Conservation (phyloP, 2,113 vertebrate genomes). For the Lepisosteus osseus region DNA sequence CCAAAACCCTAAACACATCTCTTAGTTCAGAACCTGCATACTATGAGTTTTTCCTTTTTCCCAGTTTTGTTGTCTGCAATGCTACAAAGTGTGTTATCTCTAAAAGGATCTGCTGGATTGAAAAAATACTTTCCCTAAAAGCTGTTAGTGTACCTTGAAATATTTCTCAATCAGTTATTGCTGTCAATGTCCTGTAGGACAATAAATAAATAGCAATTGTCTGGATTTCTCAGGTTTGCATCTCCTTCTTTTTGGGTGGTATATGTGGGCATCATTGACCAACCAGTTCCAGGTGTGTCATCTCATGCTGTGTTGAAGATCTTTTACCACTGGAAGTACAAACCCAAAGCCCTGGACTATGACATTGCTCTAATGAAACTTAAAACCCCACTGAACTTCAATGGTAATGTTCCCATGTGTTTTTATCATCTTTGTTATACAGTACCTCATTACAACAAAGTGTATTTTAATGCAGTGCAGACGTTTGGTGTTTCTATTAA, state of each 20-base stretch:
- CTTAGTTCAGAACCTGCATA: too few relatives aligned
- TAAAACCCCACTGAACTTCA: constrained; percentile 46
- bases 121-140: neutral
- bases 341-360: constrained; percentile 51
- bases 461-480: too few relatives aligned
- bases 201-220: neutral
- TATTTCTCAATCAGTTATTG: neutral
- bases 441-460: too few relatives aligned
- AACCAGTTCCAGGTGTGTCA: constrained; percentile 40
- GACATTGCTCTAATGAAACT: constrained; percentile 68
- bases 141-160: neutral
- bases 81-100: too few relatives aligned
- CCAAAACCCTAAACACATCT: too few relatives aligned
- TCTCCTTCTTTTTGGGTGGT: constrained; percentile 52
- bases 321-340: constrained; percentile 53
- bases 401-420: constrained; percentile 41
- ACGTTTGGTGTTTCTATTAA: too few relatives aligned
- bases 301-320: constrained; percentile 58
- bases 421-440: too few relatives aligned
- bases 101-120: too few relatives aligned
- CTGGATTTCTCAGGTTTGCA: constrained; percentile 41
- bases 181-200: neutral
- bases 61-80: too few relatives aligned
- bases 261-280: constrained; percentile 56
- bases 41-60: too few relatives aligned